Base-by-base conservation (phyloP, 37 sponge, comb jelly and placozoan genomes). In the Chondrosia reniformis region DNA sequence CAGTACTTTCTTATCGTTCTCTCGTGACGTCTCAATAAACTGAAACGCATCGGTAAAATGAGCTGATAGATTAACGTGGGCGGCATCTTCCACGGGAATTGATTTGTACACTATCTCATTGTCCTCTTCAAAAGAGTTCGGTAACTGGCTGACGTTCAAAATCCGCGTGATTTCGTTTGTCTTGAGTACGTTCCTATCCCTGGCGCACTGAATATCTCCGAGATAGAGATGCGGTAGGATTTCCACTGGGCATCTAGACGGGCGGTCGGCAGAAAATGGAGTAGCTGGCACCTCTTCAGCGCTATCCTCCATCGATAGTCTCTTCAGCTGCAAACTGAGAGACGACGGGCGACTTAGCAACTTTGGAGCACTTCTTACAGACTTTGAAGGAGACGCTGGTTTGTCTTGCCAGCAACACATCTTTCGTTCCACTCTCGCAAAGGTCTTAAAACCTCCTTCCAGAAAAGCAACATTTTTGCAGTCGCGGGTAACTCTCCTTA, bases 21-120 rank as follows among this genome's bases (percentile, higher is more conserved):
- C 22, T 30, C 88, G 76, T 13, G 91, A 93, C 31, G 84, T 74
- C 49, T 92, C 96, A 36, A 96, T 96, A 56, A 96, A 96, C 43
- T 55, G 57, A 63, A 96, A 86, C 0, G 96, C 96, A 9, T 82
- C 82, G 27, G 81, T 73, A 33, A 96, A 79, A 55, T 87, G 82
- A 44, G 81, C 33, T 2, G 82, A 43, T 62, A 96, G 81, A 55
- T 96, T 77, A 2, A 86, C 89, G 33, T 91, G 67, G 42, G 80
- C 79, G 0, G 80, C 61, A 58, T 96, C 96, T 62, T 96, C 92
- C 2, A 96, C 91, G 57, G 96, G 71, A 25, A 96, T 87, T 80
- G 85, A 82, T 44, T 86, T 85, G 88, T 95, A 95, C 9, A 24
- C 45, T 37, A 95, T 81, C 17, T 62, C 75, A 8, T 78, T 61